These are phyloP conservation scores for Pemphigus obesinymphae DNA, from an alignment of 1,140 invertebrate genomes.

Conservation along the genomic window DNA sequence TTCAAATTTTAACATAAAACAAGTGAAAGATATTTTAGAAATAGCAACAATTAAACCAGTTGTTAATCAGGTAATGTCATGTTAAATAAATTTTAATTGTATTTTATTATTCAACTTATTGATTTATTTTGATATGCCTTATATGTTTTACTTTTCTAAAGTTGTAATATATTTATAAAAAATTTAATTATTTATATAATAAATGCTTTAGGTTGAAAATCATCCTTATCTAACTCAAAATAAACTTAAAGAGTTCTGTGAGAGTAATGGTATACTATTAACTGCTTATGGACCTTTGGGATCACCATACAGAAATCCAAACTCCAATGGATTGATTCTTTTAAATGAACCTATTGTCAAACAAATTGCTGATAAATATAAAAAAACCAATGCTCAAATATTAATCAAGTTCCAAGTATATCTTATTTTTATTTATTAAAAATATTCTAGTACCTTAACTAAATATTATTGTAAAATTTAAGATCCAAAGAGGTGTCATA, in stretches of 20 bases:
- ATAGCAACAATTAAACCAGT: constrained; percentile 66
- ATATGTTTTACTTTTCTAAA: no score
- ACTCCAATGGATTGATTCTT: constrained; percentile 57
- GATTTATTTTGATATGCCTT: no score
- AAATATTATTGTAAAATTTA: neutral
- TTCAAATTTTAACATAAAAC: constrained; percentile 82
- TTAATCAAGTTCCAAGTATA: constrained; percentile 60
- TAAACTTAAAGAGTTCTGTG: constrained; percentile 70
- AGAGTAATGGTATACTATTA: constrained; percentile 60
- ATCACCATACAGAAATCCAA: constrained; percentile 57
- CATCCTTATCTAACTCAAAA: constrained; percentile 80
- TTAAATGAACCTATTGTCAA: constrained; percentile 62
- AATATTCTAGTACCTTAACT: no score
- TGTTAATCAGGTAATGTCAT: constrained; percentile 65
- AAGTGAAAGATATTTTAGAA: constrained; percentile 65
- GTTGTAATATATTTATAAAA: no score
- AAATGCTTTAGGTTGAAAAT: constrained; percentile 65
- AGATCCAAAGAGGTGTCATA: constrained; percentile 54
- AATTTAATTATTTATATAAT: no score
- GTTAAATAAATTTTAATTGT: neutral
- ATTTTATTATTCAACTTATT: no score
- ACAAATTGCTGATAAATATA: constrained; percentile 63
- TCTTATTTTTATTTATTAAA: neutral
- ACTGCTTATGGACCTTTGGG: constrained; percentile 79
- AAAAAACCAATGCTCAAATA: constrained; percentile 67